A percentile compares a stretch with the other conserved stretches of the same genome.
phyloP scores from a whole-genome alignment of 2,888 invertebrate genomes.

The Polietes domitor region DNA sequence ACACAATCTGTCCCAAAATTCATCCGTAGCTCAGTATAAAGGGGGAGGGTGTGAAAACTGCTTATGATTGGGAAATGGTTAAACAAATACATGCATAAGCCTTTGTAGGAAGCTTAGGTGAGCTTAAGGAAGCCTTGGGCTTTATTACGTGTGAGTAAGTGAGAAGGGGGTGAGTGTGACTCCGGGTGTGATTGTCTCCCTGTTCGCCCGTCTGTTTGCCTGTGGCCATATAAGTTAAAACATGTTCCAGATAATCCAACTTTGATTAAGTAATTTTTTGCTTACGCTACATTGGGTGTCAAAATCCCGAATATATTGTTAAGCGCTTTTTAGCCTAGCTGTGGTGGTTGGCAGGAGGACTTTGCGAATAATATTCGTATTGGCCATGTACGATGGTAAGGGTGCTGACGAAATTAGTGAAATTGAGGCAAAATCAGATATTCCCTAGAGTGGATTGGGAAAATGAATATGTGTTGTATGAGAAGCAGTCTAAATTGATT shows the following conservation, averaged over 20 bases:
- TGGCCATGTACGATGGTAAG: neutral
- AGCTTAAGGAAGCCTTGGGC: slow-evolving; percentile 58
- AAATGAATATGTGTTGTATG: too few relatives aligned
- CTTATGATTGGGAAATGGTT: slow-evolving; percentile 57
- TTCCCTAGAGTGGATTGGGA: too few relatives aligned
- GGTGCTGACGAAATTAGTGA: neutral
- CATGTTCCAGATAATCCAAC: slow-evolving; percentile 77
- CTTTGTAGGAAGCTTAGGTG: slow-evolving; percentile 63
- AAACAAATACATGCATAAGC: slow-evolving; percentile 67
- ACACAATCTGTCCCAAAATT: slow-evolving; percentile 69
- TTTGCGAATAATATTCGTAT: too few relatives aligned
- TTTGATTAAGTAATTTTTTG: slow-evolving; percentile 79
- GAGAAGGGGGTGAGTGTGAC: neutral
- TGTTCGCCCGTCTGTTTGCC: slow-evolving; percentile 20
- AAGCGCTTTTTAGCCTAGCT: slow-evolving; percentile 35
- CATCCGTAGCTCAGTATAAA: neutral
- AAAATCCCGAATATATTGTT: slow-evolving; percentile 72
- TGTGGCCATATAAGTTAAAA: slow-evolving; percentile 57
- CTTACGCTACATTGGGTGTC: slow-evolving; percentile 74
- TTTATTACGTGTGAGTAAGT: slow-evolving; percentile 36
- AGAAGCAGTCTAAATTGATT: too few relatives aligned
- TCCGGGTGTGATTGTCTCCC: slow-evolving; percentile 4
- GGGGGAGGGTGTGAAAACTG: slow-evolving; percentile 47
- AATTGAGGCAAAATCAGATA: too few relatives aligned
- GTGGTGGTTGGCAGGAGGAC: neutral